These are phyloP conservation scores for Gryllus bimaculatus DNA, from an alignment of 1,140 invertebrate species.

Conservation along the genomic window DNA sequence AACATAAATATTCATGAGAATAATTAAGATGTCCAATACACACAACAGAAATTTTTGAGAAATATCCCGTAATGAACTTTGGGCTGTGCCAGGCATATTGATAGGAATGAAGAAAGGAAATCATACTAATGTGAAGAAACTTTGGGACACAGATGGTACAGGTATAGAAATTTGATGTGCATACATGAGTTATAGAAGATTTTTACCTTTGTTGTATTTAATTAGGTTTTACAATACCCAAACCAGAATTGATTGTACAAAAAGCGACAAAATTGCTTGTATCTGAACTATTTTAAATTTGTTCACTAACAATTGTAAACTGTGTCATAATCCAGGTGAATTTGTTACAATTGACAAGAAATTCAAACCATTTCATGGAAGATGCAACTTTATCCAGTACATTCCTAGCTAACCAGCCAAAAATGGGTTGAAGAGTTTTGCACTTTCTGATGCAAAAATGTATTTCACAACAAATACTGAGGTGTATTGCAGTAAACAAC, in stretches of 20 bases:
- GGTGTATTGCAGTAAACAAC: conserved; percentile 30
- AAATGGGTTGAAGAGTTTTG: conserved; percentile 38
- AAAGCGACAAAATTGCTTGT: conserved; percentile 31
- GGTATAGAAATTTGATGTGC: conserved; percentile 24
- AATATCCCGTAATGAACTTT: not conserved
- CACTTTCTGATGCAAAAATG: conserved; percentile 28
- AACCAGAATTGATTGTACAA: conserved; percentile 26
- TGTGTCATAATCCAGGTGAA: conserved; percentile 28
- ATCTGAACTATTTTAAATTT: conserved; percentile 30
- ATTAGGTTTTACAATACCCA: conserved; percentile 28
- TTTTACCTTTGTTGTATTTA: conserved; percentile 32
- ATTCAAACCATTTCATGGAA: conserved; percentile 35
- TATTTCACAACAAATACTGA: conserved; percentile 31
- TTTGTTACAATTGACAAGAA: conserved; percentile 38
- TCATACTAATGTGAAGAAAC: not conserved
- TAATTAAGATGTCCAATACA: too few species aligned
- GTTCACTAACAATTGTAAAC: conserved; percentile 26
- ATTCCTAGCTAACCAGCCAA: conserved; percentile 36
- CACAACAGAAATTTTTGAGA: too few species aligned
- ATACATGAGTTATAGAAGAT: conserved; percentile 31
- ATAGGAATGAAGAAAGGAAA: not conserved
- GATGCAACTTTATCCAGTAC: conserved; percentile 34
- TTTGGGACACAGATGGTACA: conserved; percentile 20
- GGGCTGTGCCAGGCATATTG: not conserved
- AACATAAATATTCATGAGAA: too few species aligned